Conservation (phyloP, 37 sponge, comb jelly and placozoan species). For the Hexactinellida sp. region DNA sequence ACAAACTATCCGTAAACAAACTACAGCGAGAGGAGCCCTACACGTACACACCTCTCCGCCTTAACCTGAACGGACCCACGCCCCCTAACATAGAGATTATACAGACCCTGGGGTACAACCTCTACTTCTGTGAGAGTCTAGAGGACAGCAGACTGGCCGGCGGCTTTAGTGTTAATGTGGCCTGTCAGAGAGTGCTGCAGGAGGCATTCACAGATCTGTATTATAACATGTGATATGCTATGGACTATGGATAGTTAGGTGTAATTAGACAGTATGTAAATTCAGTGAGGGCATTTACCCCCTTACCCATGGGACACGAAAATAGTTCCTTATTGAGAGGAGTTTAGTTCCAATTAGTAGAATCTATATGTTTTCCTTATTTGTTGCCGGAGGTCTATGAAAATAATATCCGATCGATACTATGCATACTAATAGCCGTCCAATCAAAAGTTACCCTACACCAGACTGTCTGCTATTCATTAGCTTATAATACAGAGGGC, state of each 20-base stretch:
- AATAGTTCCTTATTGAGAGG: too few relatives aligned
- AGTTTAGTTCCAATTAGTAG: too few relatives aligned
- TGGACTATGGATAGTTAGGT: not conserved
- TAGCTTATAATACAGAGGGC: too few relatives aligned
- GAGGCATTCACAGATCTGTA: conserved; percentile 81
- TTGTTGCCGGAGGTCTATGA: too few relatives aligned
- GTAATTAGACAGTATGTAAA: not conserved
- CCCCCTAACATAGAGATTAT: not conserved
- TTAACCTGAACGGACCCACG: not conserved
- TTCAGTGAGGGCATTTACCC: not conserved
- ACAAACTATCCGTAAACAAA: not conserved
- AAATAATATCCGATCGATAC: too few relatives aligned
- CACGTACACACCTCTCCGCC: not conserved
- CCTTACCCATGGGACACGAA: not conserved
- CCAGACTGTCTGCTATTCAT: too few relatives aligned
- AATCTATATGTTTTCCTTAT: too few relatives aligned
- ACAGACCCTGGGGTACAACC: not conserved
- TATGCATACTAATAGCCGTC: too few relatives aligned
- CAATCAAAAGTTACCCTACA: too few relatives aligned
- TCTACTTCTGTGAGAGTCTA: not conserved
- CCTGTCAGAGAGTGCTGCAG: conserved; percentile 62
- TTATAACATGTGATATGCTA: not conserved
- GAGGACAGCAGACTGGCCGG: conserved; percentile 39
- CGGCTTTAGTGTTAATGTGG: conserved; percentile 52
- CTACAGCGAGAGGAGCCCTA: conserved; percentile 20